A percentile compares a stretch with the other conserved stretches of the same genome.
These are phyloP conservation scores for Metalampra italica DNA, from an alignment of 2,888 invertebrate genomes.

Conservation along the genomic window DNA sequence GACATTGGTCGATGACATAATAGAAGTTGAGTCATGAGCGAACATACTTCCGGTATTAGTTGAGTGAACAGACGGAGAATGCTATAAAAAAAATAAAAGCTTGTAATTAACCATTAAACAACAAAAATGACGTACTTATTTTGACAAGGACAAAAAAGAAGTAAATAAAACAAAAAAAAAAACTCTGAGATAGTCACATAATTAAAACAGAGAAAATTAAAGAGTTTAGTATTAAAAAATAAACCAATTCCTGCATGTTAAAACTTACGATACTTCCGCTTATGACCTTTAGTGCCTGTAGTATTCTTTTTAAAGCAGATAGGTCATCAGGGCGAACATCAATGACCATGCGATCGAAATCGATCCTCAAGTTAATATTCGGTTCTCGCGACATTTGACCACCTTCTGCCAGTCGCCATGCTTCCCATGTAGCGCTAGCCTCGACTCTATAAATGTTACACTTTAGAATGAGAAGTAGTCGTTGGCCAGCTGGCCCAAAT, in stretches of 20 bases:
- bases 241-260: background rate
- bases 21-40: background rate
- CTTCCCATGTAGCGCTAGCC: slow-evolving; percentile 51
- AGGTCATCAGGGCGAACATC: slow-evolving; percentile 51
- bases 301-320: slow-evolving; percentile 14
- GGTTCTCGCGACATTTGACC: slow-evolving; percentile 33
- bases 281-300: background rate
- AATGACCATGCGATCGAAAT: slow-evolving; percentile 39
- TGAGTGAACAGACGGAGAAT: background rate
- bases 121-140: too few species aligned
- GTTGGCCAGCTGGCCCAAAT: too few species aligned
- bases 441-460: slow-evolving; percentile 38
- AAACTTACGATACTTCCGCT: background rate
- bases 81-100: too few species aligned
- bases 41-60: background rate
- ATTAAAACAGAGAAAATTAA: too few species aligned
- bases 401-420: slow-evolving; percentile 51
- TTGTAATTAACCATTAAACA: too few species aligned
- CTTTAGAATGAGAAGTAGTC: too few species aligned
- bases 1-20: background rate
- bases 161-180: too few species aligned
- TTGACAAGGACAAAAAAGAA: too few species aligned
- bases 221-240: too few species aligned
- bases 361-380: slow-evolving; percentile 30
- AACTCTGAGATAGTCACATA: too few species aligned